A percentile compares a stretch with the other conserved stretches of the same genome.
phyloP scores from a whole-genome alignment of 1,140 invertebrate species.

The Sycobia sp. region DNA sequence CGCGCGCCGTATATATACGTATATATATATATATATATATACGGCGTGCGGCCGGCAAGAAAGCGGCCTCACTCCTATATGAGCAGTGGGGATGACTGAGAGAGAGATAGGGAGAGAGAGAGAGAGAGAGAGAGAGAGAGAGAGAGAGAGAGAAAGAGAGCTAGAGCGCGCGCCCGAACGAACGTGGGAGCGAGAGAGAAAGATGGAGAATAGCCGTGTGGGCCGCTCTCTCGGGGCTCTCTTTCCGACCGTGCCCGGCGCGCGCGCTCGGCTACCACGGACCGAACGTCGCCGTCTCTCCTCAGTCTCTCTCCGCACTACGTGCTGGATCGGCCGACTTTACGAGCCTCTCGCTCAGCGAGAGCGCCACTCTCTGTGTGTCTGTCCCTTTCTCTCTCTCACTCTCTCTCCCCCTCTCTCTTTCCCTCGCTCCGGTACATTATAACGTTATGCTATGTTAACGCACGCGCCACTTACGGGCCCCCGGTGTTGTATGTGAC shows the following conservation, averaged over 20 bases:
- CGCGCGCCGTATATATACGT: too few species aligned
- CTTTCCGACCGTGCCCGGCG: conserved; percentile 18
- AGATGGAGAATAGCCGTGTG: conserved; percentile 12
- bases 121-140: background rate
- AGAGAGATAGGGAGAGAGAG: conserved; percentile 14
- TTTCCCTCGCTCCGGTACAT: background rate
- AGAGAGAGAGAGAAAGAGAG: conserved; percentile 2
- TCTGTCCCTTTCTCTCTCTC: background rate
- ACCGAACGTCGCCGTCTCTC: background rate
- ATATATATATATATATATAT: too few species aligned
- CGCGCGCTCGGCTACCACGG: background rate
- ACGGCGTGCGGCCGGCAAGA: conserved; percentile 53
- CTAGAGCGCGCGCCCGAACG: conserved; percentile 11
- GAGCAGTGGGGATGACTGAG: conserved; percentile 17
- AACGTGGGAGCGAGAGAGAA: conserved; percentile 7
- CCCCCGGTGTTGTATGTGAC: too few species aligned
- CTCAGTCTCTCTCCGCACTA: conserved; percentile 37
- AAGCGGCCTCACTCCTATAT: conserved; percentile 42
- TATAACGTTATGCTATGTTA: too few species aligned
- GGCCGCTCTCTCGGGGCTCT: conserved; percentile 24
- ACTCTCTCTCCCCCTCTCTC: background rate
- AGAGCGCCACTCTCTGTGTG: background rate
- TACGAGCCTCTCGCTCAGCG: conserved; percentile 6
- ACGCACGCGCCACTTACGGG: too few species aligned
- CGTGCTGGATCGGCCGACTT: conserved; percentile 32